These are phyloP conservation scores for Tyto alba DNA, from an alignment of 2,113 vertebrate genomes.

Conservation along the genomic window DNA sequence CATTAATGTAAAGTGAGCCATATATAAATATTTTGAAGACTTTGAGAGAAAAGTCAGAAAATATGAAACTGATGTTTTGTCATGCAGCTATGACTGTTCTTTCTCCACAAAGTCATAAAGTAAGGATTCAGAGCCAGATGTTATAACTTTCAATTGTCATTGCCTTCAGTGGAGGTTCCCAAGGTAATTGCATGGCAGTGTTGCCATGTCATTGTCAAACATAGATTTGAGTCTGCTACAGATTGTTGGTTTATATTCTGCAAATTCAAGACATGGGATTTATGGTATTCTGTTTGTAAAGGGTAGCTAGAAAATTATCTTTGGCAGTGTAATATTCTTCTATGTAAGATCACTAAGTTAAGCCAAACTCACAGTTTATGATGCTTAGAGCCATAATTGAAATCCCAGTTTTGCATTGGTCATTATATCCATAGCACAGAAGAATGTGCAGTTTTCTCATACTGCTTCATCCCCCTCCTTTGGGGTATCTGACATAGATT, in stretches of 20 bases:
- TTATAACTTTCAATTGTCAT: background rate
- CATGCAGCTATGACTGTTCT: background rate
- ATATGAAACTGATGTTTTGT: background rate
- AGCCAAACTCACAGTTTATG: background rate
- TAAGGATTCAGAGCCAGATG: background rate
- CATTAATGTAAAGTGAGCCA: background rate
- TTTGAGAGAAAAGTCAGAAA: background rate
- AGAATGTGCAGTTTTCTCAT: background rate
- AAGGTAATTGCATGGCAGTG: background rate
- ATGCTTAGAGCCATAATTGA: background rate
- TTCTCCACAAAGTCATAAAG: background rate
- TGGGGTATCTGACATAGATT: background rate
- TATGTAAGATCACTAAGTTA: background rate
- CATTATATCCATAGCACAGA: background rate
- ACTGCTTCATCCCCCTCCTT: background rate
- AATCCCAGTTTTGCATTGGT: background rate
- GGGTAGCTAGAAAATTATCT: background rate
- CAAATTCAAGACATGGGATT: background rate
- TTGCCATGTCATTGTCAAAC: slow-evolving; percentile 2
- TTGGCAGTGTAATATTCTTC: background rate
- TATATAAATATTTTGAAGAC: background rate
- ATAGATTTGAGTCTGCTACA: background rate
- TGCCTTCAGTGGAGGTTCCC: background rate
- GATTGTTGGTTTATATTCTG: background rate
- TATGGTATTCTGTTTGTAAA: background rate